These are phyloP conservation scores for Spodoptera exigua DNA, from an alignment of 2,888 invertebrate species.

Conservation along the genomic window DNA sequence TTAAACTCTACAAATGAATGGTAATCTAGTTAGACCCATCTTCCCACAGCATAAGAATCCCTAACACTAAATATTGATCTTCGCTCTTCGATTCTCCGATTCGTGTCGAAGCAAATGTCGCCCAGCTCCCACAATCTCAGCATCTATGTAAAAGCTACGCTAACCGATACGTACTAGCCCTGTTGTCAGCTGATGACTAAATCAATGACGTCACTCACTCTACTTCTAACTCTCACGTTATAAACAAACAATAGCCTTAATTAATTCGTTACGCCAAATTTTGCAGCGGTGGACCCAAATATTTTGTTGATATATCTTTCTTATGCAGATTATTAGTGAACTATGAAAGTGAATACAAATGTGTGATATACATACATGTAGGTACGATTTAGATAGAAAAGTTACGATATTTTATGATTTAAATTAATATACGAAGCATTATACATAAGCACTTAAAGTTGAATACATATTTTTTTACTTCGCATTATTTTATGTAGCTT, in stretches of 20 bases:
- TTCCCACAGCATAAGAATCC: constrained; percentile 3
- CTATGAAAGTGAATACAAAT: constrained; percentile 28
- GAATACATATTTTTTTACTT: no score
- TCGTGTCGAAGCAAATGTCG: constrained; percentile 12
- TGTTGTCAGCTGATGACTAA: constrained; percentile 31
- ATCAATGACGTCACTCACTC: constrained; percentile 29
- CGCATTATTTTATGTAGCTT: no score
- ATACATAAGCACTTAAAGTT: constrained; percentile 1
- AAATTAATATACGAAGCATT: constrained; percentile 16
- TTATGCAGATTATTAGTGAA: constrained; percentile 26
- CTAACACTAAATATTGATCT: constrained; percentile 14
- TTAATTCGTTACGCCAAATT: constrained; percentile 83
- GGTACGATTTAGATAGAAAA: constrained; percentile 27
- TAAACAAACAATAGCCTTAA: constrained; percentile 60
- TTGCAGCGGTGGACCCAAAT: constrained; percentile 83
- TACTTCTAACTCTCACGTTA: constrained; percentile 46
- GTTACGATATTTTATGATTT: background rate
- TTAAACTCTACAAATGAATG: background rate
- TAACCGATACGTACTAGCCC: constrained; percentile 35
- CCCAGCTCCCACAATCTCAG: constrained; percentile 10
- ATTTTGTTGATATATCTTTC: constrained; percentile 55
- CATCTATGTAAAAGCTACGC: constrained; percentile 47
- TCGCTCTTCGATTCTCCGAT: constrained; percentile 3
- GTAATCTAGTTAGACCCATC: background rate
- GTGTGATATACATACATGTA: constrained; percentile 8